Conservation (phyloP, 2,113 vertebrate species). For the Polyodon spathula region DNA sequence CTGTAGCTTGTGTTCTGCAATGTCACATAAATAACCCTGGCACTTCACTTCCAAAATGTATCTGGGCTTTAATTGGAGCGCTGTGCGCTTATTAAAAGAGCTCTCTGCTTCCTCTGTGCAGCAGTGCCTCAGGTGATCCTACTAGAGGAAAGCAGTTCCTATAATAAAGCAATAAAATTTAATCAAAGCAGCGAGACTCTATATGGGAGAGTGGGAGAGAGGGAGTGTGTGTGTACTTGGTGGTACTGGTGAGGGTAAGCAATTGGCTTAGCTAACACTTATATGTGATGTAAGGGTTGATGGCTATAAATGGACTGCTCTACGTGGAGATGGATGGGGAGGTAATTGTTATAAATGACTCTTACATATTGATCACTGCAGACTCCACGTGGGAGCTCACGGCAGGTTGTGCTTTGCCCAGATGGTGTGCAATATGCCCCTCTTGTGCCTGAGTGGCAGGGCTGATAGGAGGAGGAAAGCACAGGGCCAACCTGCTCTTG, state of each 20-base stretch:
- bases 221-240: not conserved
- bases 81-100: not conserved
- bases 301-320: not conserved
- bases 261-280: not conserved
- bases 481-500: no score
- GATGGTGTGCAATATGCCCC: no score
- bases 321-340: not conserved
- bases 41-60: not conserved
- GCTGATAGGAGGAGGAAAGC: no score
- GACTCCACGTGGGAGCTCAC: slow-evolving; percentile 12
- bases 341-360: not conserved
- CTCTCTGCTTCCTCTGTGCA: not conserved
- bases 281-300: not conserved
- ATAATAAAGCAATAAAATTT: not conserved
- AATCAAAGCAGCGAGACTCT: not conserved
- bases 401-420: no score
- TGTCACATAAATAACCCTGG: not conserved
- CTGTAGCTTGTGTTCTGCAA: no score
- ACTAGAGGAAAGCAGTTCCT: not conserved
- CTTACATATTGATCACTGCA: not conserved
- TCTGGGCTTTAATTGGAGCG: not conserved
- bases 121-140: not conserved
- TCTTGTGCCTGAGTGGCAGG: no score
- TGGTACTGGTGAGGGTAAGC: not conserved
- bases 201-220: not conserved